Conservation (phyloP, 1,140 invertebrate species). For the Trichomalopsis sarcophagae region DNA sequence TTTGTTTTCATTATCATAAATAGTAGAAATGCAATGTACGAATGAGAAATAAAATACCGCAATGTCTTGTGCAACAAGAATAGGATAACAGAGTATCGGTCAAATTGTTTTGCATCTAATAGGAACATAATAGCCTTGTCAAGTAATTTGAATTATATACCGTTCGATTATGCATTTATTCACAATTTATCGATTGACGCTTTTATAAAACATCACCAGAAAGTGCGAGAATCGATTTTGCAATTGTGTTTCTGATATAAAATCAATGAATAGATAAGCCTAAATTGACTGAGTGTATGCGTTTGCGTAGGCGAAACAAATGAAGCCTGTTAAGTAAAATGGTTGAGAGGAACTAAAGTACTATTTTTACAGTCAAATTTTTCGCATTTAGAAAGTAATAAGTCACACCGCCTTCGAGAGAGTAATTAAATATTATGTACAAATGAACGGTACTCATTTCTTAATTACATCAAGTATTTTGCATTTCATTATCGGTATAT, state of each 20-base stretch:
- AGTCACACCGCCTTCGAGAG: constrained; percentile 73
- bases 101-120: constrained; percentile 48
- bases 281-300: not conserved
- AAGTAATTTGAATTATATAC: constrained; percentile 49
- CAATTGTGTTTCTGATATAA: not conserved
- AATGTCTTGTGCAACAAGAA: constrained; percentile 25
- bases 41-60: not conserved
- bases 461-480: constrained; percentile 73
- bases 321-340: constrained; percentile 29
- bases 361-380: constrained; percentile 43
- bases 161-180: constrained; percentile 52
- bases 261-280: not conserved
- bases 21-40: not conserved
- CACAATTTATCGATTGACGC: constrained; percentile 40
- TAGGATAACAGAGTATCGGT: constrained; percentile 40
- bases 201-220: constrained; percentile 19
- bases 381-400: constrained; percentile 61
- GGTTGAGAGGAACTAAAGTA: constrained; percentile 48
- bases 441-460: constrained; percentile 72
- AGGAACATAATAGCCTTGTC: constrained; percentile 51
- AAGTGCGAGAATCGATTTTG: constrained; percentile 26
- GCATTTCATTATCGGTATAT: constrained; percentile 66
- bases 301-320: not conserved
- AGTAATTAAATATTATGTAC: constrained; percentile 74
- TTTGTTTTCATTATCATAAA: not conserved